Conservation (phyloP, 2,113 vertebrate genomes). For the Sprattus sprattus region DNA sequence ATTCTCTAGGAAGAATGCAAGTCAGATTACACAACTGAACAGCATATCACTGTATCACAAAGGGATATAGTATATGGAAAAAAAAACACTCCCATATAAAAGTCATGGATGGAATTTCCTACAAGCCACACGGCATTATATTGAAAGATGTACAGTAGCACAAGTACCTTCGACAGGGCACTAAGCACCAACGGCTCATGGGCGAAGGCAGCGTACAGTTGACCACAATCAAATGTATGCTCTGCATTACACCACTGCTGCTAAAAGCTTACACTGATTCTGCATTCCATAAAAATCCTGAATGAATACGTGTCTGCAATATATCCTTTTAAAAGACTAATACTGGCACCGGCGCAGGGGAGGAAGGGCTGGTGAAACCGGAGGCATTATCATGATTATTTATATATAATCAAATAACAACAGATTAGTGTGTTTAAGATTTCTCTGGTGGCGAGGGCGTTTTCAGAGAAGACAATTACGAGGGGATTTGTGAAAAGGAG, state of each 20-base stretch:
- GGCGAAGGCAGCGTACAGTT: background rate
- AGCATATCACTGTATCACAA: background rate
- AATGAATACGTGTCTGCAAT: constrained; percentile 72
- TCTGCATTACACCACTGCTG: constrained; percentile 49
- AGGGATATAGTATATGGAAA: background rate
- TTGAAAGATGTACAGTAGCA: constrained; percentile 2
- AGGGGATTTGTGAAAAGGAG: background rate
- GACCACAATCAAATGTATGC: constrained; percentile 20
- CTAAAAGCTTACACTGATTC: constrained; percentile 49
- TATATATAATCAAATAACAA: constrained; percentile 24
- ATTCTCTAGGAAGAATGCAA: background rate
- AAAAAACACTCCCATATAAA: background rate
- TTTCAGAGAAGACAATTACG: background rate
- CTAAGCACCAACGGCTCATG: background rate
- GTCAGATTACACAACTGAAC: background rate
- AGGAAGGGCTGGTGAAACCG: background rate
- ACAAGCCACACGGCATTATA: background rate
- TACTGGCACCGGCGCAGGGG: constrained; percentile 48
- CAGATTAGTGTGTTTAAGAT: constrained; percentile 10
- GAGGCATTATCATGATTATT: constrained; percentile 15
- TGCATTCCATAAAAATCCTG: constrained; percentile 72
- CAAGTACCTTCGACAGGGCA: background rate
- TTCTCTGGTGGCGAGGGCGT: background rate
- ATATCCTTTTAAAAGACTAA: constrained; percentile 75
- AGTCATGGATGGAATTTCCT: background rate